Evolutionary conservation across 2,888 invertebrate genomes (phyloP).

Genomic region (Teinopalpus imperialis): DNA sequence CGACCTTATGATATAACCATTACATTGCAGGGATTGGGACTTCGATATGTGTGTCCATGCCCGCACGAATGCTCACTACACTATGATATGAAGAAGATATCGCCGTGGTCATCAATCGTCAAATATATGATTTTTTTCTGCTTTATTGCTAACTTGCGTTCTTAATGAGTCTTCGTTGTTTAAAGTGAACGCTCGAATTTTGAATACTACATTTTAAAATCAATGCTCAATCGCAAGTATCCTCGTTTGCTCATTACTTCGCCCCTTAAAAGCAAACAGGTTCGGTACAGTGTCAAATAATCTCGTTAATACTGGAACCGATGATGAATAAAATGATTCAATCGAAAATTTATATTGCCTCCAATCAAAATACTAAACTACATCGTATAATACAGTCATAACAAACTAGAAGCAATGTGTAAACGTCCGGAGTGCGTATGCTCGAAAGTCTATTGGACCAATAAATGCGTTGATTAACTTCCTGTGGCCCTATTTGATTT

Average conservation of each 20-base stretch:
- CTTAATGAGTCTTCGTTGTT: conserved; percentile 1
- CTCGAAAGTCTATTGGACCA: conserved; percentile 57
- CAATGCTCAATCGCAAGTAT: conserved; percentile 7
- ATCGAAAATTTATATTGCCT: conserved; percentile 40
- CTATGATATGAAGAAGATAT: no score
- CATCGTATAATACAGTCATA: conserved; percentile 30
- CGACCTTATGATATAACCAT: no score
- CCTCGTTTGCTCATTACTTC: conserved; percentile 1
- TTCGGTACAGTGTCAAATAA: conserved; percentile 24
- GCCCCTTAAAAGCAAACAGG: conserved; percentile 13
- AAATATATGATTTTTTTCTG: no score
- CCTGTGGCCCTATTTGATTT: conserved; percentile 49
- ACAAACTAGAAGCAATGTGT: conserved; percentile 34
- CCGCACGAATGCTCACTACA: no score
- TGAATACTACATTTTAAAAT: conserved; percentile 5
- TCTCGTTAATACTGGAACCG: conserved; percentile 28
- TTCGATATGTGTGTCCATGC: no score
- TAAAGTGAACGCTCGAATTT: background rate
- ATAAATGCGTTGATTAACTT: conserved; percentile 68
- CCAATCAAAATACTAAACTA: conserved; percentile 37
- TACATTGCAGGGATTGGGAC: no score
- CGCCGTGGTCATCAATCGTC: no score
- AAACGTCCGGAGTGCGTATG: conserved; percentile 33
- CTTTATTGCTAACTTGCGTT: background rate
- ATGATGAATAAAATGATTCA: conserved; percentile 38